These are phyloP conservation scores for Halichondria panicea DNA, from an alignment of 37 sponge, comb jelly and placozoan genomes.

Conservation along the genomic window DNA sequence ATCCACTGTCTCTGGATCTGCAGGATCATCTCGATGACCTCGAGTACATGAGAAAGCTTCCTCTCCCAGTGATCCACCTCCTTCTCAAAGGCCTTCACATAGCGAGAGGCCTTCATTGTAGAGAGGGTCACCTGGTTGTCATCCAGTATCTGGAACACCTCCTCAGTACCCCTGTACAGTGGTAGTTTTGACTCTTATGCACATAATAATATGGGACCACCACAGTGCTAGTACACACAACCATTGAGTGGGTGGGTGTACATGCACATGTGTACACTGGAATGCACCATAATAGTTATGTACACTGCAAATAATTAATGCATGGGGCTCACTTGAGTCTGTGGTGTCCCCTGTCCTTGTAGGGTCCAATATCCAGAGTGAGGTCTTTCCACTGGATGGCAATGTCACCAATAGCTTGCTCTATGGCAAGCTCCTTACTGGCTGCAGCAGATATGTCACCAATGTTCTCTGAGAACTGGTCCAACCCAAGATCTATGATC, in stretches of 20 bases:
- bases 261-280: too few species aligned
- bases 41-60: slow-evolving; percentile 94
- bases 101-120: slow-evolving; percentile 97
- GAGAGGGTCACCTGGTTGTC: slow-evolving; percentile 99
- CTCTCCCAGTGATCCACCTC: slow-evolving; percentile 99
- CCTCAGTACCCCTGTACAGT: slow-evolving; percentile 79
- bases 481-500: slow-evolving; percentile 96
- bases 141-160: slow-evolving; percentile 95
- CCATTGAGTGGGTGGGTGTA: not conserved
- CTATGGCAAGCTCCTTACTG: slow-evolving; percentile 98
- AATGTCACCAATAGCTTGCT: slow-evolving; percentile 87
- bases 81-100: slow-evolving; percentile 92
- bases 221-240: not conserved
- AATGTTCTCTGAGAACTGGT: slow-evolving; percentile 87
- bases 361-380: slow-evolving; percentile 83
- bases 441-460: slow-evolving; percentile 97
- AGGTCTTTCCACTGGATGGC: slow-evolving; percentile 86
- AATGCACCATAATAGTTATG: too few species aligned
- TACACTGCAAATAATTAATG: too few species aligned
- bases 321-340: slow-evolving; percentile 75
- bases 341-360: slow-evolving; percentile 97
- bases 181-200: too few species aligned
- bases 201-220: not conserved
- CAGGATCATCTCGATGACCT: slow-evolving; percentile 94
- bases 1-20: slow-evolving; percentile 99